Conservation (phyloP, 1,140 invertebrate genomes). For the Lamellibrachia luymesi region DNA sequence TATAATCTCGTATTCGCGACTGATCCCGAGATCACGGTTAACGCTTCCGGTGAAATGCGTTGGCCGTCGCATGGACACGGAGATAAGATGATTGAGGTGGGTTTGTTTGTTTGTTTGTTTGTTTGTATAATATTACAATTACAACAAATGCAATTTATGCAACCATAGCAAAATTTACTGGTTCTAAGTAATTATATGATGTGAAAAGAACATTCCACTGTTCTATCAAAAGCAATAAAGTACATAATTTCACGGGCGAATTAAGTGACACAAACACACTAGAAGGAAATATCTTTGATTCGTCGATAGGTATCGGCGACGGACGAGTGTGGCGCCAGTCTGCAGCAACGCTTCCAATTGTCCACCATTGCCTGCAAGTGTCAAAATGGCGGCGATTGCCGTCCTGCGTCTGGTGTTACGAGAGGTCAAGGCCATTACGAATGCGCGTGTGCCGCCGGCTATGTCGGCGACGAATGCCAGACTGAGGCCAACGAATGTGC, state of each 20-base stretch:
- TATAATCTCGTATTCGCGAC: conserved; percentile 9
- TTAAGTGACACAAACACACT: neutral
- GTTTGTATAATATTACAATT: neutral
- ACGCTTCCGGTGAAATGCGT: neutral
- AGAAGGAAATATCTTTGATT: neutral
- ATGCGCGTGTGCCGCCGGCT: conserved; percentile 7
- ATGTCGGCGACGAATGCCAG: neutral
- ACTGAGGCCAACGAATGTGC: neutral
- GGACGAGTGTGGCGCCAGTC: neutral
- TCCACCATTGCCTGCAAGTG: neutral
- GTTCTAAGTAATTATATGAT: neutral
- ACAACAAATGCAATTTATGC: neutral
- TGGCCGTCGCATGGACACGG: neutral
- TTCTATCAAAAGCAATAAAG: neutral
- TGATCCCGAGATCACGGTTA: conserved; percentile 8
- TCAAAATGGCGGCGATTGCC: conserved; percentile 8
- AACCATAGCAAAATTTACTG: neutral
- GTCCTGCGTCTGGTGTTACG: neutral
- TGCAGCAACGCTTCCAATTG: neutral
- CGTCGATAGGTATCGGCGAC: neutral
- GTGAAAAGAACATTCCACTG: neutral
- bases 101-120: neutral
- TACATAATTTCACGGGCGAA: neutral
- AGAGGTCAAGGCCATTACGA: conserved; percentile 11
- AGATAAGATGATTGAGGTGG: neutral